Percentiles rank a stretch among this genome's conserved stretches.
Conservation (phyloP, 1,140 invertebrate species). For the Habropoda laboriosa region DNA sequence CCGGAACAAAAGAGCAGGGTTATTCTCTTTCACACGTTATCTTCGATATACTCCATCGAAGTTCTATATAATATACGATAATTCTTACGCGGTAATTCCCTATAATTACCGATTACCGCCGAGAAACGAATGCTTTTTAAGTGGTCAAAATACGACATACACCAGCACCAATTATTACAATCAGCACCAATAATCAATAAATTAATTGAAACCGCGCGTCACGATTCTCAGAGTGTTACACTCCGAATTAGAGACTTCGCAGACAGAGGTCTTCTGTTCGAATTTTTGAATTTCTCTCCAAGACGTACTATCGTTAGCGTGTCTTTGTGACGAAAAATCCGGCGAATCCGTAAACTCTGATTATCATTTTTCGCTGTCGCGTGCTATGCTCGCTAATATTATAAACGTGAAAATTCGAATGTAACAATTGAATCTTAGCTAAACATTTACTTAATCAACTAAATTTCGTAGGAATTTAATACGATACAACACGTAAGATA, state of each 20-base stretch:
- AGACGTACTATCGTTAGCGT: no score
- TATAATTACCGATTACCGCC: constrained; percentile 32
- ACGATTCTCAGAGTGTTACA: not conserved
- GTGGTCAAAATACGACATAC: constrained; percentile 25
- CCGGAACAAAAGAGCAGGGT: not conserved
- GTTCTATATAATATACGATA: no score
- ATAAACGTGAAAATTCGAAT: not conserved
- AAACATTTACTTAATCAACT: not conserved
- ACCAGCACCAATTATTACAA: constrained; percentile 57
- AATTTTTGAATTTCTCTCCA: not conserved
- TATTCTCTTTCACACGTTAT: no score
- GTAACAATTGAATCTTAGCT: not conserved
- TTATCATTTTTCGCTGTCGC: not conserved
- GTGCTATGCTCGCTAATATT: not conserved
- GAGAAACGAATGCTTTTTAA: constrained; percentile 29
- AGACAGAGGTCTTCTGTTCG: no score
- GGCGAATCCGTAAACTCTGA: not conserved
- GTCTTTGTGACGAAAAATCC: not conserved
- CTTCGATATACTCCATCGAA: no score
- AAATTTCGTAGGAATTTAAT: not conserved
- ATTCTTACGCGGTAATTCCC: constrained; percentile 26
- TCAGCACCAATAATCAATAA: constrained; percentile 56
- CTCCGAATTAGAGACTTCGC: no score
- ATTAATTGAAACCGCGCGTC: constrained; percentile 7
- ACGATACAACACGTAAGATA: not conserved